A percentile compares a stretch with the other conserved stretches of the same genome.
These are phyloP conservation scores for Luperina nickerlii DNA, from an alignment of 2,888 invertebrate genomes.

Conservation along the genomic window DNA sequence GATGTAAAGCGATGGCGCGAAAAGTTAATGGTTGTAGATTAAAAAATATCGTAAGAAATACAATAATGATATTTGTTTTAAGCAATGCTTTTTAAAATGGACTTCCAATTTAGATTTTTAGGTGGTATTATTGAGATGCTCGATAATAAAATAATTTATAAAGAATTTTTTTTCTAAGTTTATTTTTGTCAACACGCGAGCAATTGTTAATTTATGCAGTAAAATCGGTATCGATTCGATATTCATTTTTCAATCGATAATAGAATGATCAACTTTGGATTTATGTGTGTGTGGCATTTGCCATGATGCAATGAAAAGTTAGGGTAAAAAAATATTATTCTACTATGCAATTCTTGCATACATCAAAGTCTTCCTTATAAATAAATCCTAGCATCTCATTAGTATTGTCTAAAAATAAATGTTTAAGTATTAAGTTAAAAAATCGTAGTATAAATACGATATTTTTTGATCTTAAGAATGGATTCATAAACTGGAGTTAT, in stretches of 20 bases:
- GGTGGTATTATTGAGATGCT: slow-evolving; percentile 27
- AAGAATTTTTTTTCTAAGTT: neutral
- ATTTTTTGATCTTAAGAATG: slow-evolving; percentile 64
- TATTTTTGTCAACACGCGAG: neutral
- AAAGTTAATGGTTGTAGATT: slow-evolving; percentile 55
- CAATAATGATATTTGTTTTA: slow-evolving; percentile 42
- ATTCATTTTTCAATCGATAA: neutral
- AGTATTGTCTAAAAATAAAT: slow-evolving; percentile 27
- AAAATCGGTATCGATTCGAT: neutral
- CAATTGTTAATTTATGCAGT: neutral
- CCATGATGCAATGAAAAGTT: neutral
- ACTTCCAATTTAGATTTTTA: slow-evolving; percentile 52
- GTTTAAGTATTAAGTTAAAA: slow-evolving; percentile 45
- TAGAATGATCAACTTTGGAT: neutral
- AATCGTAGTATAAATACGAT: slow-evolving; percentile 56
- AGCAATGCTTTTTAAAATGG: slow-evolving; percentile 46
- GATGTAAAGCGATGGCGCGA: slow-evolving; percentile 58
- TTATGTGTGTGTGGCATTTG: neutral
- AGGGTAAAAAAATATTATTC: neutral
- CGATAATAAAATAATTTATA: neutral
- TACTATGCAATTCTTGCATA: slow-evolving; percentile 5
- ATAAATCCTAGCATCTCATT: slow-evolving; percentile 15
- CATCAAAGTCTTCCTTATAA: slow-evolving; percentile 57
- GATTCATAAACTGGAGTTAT: slow-evolving; percentile 49
- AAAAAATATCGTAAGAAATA: slow-evolving; percentile 67